Conservation (phyloP, 2,888 invertebrate species). For the Agrenia bidenticulata region DNA sequence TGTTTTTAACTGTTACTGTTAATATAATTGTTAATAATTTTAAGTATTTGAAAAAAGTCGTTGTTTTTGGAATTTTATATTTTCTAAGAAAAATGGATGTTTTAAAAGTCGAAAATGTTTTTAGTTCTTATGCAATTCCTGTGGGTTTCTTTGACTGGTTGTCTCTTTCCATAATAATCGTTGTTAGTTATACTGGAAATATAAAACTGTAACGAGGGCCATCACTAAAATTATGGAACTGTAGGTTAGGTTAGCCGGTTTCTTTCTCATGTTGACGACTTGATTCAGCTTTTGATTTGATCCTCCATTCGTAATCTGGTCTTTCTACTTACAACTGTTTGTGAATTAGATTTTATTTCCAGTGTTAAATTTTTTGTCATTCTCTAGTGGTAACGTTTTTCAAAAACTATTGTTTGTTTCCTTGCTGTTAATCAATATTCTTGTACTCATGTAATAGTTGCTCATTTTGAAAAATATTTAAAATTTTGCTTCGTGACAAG, state of each 20-base stretch:
- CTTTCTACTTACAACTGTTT: neutral
- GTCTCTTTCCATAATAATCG: neutral
- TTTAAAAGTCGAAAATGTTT: neutral
- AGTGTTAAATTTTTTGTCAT: neutral
- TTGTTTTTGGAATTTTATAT: no score
- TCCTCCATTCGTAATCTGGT: neutral
- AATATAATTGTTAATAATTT: no score
- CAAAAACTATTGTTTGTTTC: no score
- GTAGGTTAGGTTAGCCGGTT: slow-evolving; percentile 31
- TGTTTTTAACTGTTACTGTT: no score
- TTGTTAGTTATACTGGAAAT: slow-evolving; percentile 10
- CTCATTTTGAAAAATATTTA: no score
- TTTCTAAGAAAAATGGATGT: no score
- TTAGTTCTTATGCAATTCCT: no score
- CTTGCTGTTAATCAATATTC: no score
- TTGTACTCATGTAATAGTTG: no score
- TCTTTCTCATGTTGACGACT: neutral
- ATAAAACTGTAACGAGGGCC: slow-evolving; percentile 24
- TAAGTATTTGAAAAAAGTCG: no score
- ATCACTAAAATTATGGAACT: slow-evolving; percentile 28
- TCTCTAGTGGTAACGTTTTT: slow-evolving; percentile 11
- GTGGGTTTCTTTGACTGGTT: no score
- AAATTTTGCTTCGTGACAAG: no score
- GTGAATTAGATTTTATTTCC: slow-evolving; percentile 11
- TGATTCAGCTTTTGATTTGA: neutral